These are phyloP conservation scores for Nerophis ophidion DNA, from an alignment of 2,113 vertebrate genomes.

Conservation along the genomic window DNA sequence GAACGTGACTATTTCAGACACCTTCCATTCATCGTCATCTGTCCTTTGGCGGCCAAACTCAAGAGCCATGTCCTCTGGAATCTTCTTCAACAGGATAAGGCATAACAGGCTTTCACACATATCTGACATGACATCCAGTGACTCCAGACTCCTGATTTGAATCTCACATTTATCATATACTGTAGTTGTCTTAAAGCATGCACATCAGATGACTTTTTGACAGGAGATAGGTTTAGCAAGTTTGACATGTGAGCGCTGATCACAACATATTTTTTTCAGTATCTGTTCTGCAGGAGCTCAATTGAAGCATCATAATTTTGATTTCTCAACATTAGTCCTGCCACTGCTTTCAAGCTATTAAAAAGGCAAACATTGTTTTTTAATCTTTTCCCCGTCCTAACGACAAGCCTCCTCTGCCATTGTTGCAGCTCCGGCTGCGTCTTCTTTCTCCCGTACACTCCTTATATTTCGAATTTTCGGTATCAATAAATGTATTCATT, in stretches of 20 bases:
- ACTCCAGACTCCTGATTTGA: background rate
- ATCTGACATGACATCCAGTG: background rate
- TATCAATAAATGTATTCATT: background rate
- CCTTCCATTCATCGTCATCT: background rate
- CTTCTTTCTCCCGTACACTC: background rate
- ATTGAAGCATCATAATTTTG: background rate
- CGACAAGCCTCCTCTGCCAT: background rate
- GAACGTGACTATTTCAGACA: background rate
- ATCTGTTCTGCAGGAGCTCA: background rate
- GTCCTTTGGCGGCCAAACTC: background rate
- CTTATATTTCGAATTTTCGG: background rate
- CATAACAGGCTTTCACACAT: background rate
- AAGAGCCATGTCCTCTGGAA: no score
- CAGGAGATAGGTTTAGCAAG: background rate
- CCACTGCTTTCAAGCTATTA: background rate
- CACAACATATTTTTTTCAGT: background rate
- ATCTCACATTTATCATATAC: background rate
- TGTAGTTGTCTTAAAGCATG: background rate
- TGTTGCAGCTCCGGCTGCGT: background rate
- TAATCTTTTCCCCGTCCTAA: background rate
- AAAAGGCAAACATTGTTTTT: background rate
- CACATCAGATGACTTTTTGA: background rate
- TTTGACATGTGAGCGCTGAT: background rate
- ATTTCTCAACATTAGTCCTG: background rate
- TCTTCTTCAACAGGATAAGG: background rate